Base-by-base conservation (phyloP, 2,888 invertebrate species). In the Tipula vernalis region DNA sequence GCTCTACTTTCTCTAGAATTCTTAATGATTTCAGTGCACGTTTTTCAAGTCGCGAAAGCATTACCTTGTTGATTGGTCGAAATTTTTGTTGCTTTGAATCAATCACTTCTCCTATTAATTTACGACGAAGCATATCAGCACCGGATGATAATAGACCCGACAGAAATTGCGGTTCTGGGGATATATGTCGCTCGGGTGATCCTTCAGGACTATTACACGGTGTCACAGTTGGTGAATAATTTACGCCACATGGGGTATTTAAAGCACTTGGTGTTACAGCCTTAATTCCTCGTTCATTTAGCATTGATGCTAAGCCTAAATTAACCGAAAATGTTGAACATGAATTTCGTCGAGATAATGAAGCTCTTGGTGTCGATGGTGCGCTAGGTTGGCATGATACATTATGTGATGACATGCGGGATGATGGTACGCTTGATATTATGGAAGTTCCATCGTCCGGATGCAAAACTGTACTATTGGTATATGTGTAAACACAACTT, bases 391-490 rank as follows among this genome's bases (percentile, higher is more conserved):
- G 93, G 89, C 89, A 91, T 88, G 92, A 94, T 92, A 91, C 94
- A 92, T 92, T 93, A 89, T 90, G 94, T 88, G 94, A 96, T 89
- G 93, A 94, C 91, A 96, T 95, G 90, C 93, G 94, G 88, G 94
- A 95, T 71, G 93, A 93, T 36, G 93, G 92, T 57, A 94, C 91
- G 88, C 94, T 94, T 3, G 94, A 94, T 86, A 91, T 87, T 71
- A 95, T 94, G 88, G 93, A 93, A 87, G 94, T 95, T 87, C 95
- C 95, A 91, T 97, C 97, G 90, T 97, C 97, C 0, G 98, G 98
- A 92, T 98, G 98, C 92, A 97, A 93, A 15, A 98, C 96, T 87
- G 95, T 96, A 90, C 98, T 94, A 90, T 96, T 97, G 5, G 98
- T 98, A 89, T 94, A 96, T 0, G 98, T 98, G 90, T 96, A 98